Evolutionary conservation across 1,140 invertebrate genomes (phyloP).

Genomic region (Metopolophium dirhodum): DNA sequence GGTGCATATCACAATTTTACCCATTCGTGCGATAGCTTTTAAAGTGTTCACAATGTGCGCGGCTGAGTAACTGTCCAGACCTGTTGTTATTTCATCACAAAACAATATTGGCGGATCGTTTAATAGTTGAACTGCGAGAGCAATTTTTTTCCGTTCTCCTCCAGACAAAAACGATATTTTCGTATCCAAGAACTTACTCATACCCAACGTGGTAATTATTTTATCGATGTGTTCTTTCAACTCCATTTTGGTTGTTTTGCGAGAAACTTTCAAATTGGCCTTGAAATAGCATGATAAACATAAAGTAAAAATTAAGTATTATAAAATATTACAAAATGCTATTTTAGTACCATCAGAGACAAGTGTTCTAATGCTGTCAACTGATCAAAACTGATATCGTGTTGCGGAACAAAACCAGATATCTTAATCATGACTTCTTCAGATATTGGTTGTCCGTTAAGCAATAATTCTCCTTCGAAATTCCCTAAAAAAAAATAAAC

Average conservation of each 20-base stretch:
- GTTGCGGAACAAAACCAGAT: conserved; percentile 76
- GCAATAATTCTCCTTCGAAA: conserved; percentile 13
- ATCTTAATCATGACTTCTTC: conserved; percentile 68
- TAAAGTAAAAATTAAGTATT: not conserved
- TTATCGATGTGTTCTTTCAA: not conserved
- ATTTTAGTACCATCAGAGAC: conserved; percentile 72
- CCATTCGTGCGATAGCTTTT: conserved; percentile 69
- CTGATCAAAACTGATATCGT: conserved; percentile 72
- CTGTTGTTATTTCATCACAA: conserved; percentile 95
- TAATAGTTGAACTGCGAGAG: conserved; percentile 86
- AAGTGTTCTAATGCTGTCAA: conserved; percentile 76
- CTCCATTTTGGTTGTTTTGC: not conserved
- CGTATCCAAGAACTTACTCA: not conserved
- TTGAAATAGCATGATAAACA: not conserved
- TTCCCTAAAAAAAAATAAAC: not conserved
- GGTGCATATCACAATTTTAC: conserved; percentile 81
- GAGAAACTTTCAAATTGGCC: conserved; percentile 8
- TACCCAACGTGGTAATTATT: not conserved
- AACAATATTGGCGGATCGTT: conserved; percentile 92
- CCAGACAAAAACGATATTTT: conserved; percentile 69
- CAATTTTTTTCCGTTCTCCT: conserved; percentile 85
- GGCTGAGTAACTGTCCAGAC: conserved; percentile 82
- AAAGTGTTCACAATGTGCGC: conserved; percentile 75
- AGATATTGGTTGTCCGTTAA: conserved; percentile 3
- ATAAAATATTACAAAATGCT: not conserved